Percentiles rank a stretch among this genome's conserved stretches.
Evolutionary conservation across 1,140 invertebrate species (phyloP).

Genomic region (Panagrolaimus sp.): DNA sequence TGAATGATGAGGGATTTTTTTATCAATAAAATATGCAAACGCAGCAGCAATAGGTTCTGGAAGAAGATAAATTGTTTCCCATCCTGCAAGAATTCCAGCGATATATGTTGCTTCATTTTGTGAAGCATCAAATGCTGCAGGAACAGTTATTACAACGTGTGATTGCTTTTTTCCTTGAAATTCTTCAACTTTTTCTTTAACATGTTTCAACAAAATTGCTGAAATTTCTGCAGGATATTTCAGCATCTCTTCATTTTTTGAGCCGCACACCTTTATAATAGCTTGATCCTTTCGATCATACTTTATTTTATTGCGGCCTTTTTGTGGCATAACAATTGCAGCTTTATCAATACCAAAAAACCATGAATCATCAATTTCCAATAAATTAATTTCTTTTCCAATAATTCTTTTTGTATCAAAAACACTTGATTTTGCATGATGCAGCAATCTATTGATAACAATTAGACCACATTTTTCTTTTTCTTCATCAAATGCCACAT

Average conservation of each 20-base stretch:
- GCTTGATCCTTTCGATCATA: too few species aligned
- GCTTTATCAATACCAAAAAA: too few species aligned
- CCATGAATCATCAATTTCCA: not conserved
- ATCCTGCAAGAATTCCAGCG: not conserved
- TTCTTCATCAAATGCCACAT: not conserved
- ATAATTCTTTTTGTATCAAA: not conserved
- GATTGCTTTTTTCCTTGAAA: not conserved
- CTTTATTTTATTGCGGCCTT: not conserved
- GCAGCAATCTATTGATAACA: not conserved
- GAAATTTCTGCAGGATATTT: conserved; percentile 4
- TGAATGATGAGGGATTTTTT: not conserved
- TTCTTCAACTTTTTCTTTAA: not conserved
- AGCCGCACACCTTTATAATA: not conserved
- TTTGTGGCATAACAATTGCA: not conserved
- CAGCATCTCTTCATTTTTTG: not conserved
- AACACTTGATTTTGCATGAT: not conserved
- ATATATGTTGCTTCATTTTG: not conserved
- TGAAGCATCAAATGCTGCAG: not conserved
- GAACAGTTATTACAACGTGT: not conserved
- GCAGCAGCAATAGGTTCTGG: not conserved
- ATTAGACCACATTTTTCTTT: not conserved
- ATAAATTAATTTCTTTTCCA: not conserved
- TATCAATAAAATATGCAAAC: not conserved
- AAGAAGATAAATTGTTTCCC: not conserved
- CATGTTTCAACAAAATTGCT: not conserved